These are phyloP conservation scores for Scyliorhinus canicula DNA, from an alignment of 2,797 vertebrate genomes.

Conservation along the genomic window DNA sequence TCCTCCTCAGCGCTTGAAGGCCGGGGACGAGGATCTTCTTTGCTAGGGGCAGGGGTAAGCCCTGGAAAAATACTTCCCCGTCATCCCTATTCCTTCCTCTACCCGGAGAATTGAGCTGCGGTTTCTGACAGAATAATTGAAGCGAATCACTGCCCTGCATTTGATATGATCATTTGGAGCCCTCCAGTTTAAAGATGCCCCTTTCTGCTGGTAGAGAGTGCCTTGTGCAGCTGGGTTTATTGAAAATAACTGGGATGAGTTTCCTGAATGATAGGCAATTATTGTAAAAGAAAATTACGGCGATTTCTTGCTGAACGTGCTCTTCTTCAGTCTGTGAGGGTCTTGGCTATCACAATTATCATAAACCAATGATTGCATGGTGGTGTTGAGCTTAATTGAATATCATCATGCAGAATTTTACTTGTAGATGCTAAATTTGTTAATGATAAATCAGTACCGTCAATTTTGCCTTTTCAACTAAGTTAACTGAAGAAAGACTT, in stretches of 20 bases:
- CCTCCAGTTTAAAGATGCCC: slow-evolving; percentile 40
- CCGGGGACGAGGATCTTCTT: slow-evolving; percentile 39
- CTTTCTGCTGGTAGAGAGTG: not conserved
- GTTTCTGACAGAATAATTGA: slow-evolving; percentile 42
- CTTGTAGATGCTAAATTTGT: not conserved
- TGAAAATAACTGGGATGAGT: not conserved
- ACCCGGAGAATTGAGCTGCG: not conserved
- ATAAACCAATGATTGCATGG: not conserved
- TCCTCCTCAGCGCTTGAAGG: slow-evolving; percentile 38
- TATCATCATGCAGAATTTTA: not conserved
- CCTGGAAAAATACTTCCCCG: slow-evolving; percentile 42
- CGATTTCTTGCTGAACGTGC: not conserved
- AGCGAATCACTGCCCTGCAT: slow-evolving; percentile 48
- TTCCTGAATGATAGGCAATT: not conserved
- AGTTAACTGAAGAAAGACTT: not conserved
- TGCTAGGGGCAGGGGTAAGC: slow-evolving; percentile 36
- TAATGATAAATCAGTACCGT: not conserved
- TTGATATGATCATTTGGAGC: slow-evolving; percentile 54
- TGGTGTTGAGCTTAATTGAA: not conserved
- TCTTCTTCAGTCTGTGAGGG: not conserved
- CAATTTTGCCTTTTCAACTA: not conserved
- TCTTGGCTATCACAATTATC: no score
- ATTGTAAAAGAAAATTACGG: not conserved
- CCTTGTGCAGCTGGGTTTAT: not conserved
- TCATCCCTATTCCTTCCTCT: slow-evolving; percentile 20